Percentiles rank a stretch among this genome's conserved stretches.
phyloP scores from a whole-genome alignment of 2,888 invertebrate genomes.

The Gnatocerus cornutus region DNA sequence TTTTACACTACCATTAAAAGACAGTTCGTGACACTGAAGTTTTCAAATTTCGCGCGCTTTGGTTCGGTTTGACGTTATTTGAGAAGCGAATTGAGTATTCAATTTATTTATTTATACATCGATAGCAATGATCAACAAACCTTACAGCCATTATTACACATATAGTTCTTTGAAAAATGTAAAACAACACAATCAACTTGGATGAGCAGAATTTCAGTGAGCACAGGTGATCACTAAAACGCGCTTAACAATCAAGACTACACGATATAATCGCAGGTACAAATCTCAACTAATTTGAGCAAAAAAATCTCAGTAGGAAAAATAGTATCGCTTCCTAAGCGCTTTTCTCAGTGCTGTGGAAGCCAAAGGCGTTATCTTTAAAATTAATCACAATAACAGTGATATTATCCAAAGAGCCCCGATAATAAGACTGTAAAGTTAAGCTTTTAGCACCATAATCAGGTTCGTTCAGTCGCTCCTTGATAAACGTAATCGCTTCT shows the following conservation, averaged over 20 bases:
- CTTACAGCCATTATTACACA: constrained; percentile 50
- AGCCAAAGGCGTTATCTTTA: constrained; percentile 71
- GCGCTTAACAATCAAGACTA: constrained; percentile 10
- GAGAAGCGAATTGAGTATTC: too few species aligned
- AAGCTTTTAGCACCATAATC: constrained; percentile 94
- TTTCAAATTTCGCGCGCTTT: not conserved
- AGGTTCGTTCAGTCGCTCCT: constrained; percentile 88
- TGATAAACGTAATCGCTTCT: constrained; percentile 92
- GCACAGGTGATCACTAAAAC: too few species aligned
- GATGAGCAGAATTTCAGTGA: not conserved
- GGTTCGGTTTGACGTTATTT: too few species aligned
- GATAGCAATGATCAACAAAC: constrained; percentile 49
- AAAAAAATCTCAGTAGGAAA: constrained; percentile 21
- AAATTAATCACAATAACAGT: constrained; percentile 94
- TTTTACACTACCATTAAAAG: constrained; percentile 28
- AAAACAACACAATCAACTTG: constrained; percentile 20
- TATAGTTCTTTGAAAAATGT: constrained; percentile 30
- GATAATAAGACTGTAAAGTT: constrained; percentile 90
- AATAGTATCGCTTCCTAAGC: constrained; percentile 12
- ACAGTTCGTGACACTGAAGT: constrained; percentile 13
- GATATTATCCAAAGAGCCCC: constrained; percentile 96
- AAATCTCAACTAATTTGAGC: constrained; percentile 32
- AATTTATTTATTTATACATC: constrained; percentile 30
- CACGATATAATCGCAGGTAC: constrained; percentile 24
- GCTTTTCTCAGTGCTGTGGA: constrained; percentile 45